Base-by-base conservation (phyloP, 2,113 vertebrate species). In the Dicaeum eximium region DNA sequence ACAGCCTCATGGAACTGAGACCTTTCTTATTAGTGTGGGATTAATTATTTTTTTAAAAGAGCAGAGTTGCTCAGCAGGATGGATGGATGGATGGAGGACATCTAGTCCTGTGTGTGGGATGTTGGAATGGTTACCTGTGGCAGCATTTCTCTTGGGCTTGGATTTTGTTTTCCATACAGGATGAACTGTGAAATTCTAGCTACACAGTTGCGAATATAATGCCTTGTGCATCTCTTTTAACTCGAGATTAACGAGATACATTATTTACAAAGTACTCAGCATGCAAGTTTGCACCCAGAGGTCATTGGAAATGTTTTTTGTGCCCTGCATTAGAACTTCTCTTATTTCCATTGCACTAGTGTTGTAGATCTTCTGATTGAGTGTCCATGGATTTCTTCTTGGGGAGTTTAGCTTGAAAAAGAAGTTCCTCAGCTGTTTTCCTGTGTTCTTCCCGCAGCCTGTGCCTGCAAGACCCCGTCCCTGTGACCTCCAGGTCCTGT, bases 401-500 rank as follows among this genome's bases (percentile, higher is more conserved):
- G 15, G 9, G 18, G 8, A 28, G 2, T 25, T 67, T 50, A 19
- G 4, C 7, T 57, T 27, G 27, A 11, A 30, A 31, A 17, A 50
- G 15, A 5, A 21, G 6, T 13, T 10, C 28, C 64, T 93, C 35
- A 89, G 62, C 42, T 65, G 24, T 88, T 95, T 50, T 27, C 6
- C 62, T 83, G 37, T 90, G 88, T 80, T 95, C 86, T 95, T 60
- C 28, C 86, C 3, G 3, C 97, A 99, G 99, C 96, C 98, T 99
- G 33, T 99, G 99, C 47, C 88, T 84, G 61, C 98, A 98, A 90
- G 99, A 98, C 74, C 95, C 94, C 30, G 64, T 97, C 33, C 98
- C 98, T 4, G 80, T 98, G 92, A 99, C 98, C 74, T 98, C 98
- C 93, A 98, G 98, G 96, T 95, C 98, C 11, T 99, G 99, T 16